A percentile compares a stretch with the other conserved stretches of the same genome.
Evolutionary conservation across 2,797 vertebrate species (phyloP).

Genomic region (Heterohyrax brucei): DNA sequence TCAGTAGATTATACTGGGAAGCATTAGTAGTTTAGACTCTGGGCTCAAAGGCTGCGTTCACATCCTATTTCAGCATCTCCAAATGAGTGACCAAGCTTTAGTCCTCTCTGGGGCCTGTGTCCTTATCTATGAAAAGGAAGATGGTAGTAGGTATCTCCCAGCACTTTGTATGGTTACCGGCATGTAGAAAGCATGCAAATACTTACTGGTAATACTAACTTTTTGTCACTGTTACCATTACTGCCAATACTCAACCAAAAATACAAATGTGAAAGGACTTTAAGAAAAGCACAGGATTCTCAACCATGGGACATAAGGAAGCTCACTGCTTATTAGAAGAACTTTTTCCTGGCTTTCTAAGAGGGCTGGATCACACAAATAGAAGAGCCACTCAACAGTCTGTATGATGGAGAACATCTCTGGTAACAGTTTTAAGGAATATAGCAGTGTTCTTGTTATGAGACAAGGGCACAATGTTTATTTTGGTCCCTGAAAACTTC

Average conservation of each 20-base stretch:
- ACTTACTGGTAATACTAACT: fast-evolving
- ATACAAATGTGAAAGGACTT: fast-evolving
- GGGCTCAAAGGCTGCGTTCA: not conserved
- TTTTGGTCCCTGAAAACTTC: not conserved
- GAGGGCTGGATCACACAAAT: fast-evolving
- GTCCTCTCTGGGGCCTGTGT: fast-evolving
- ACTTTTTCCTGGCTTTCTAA: not conserved
- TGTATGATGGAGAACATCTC: fast-evolving
- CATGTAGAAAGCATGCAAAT: fast-evolving
- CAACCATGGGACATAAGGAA: fast-evolving
- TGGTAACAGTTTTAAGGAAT: not conserved
- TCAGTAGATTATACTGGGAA: fast-evolving
- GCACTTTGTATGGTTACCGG: fast-evolving
- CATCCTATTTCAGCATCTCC: fast-evolving
- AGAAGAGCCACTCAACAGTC: fast-evolving
- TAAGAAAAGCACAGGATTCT: not conserved
- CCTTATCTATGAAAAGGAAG: fast-evolving
- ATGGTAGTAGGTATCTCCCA: fast-evolving
- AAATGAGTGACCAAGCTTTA: not conserved
- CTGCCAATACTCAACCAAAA: fast-evolving
- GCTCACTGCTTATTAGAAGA: not conserved
- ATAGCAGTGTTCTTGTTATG: not conserved
- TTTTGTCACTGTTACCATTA: fast-evolving
- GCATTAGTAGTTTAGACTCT: fast-evolving
- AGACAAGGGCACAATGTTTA: not conserved